Base-by-base conservation (phyloP, 2,113 vertebrate genomes). In the Pachycephala philippinensis region DNA sequence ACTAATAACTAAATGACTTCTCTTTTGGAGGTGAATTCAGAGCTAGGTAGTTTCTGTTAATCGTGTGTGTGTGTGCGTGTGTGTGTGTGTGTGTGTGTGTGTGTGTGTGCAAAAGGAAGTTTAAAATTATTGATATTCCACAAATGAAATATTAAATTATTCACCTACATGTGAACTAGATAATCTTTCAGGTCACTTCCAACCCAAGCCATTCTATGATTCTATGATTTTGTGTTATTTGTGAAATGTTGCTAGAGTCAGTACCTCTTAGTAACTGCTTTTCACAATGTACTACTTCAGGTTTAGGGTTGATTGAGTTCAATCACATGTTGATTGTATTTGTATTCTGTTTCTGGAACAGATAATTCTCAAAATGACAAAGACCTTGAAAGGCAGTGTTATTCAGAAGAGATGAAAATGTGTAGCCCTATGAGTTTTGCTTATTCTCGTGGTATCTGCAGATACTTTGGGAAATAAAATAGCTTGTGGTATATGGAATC, bases 271-370 rank as follows among this genome's bases (percentile, higher is more conserved):
- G 27, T 52, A 74, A 65, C 44, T 66, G 39, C 47, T 75, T 70
- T 81, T 89, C 65, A 76, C 37, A 47, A 3, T 69, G 80, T 79
- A 21, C 44, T 69, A 0, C 82, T 93, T 89, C 22, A 57, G 28
- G 17, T 60, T 87, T 74, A 61, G 39, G 52, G 33, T 40, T 82
- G 56, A 24, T 53, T 39, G 68, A 86, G 35, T 84, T 68, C 49
- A 78, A 2, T 81, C 54, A 42, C 37, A 40, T 14, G 24, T 35
- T 70, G 39, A 50, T 45, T 70, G 27, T 50, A 47, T 74, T 74
- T 78, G 9, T 82, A 39, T 84, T 95, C 54, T 61, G 11, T 66
- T 92, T 92, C 47, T 30, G 11, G 45, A 89, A 82, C 28, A 76
- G 39, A 28, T 87, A 57, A 54, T 82, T 83, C 45, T 53, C 33